These are phyloP conservation scores for Rattus norvegicus DNA, from an alignment of 2,113 vertebrate species.

Conservation along the genomic window GRCr8 NC_086028.1:16261501-16262000, in stretches of 20 bases:
- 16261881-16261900: slow-evolving; percentile 31
- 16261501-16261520: slow-evolving; percentile 20
- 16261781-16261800: neutral
- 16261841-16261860: slow-evolving; percentile 24
- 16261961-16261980: slow-evolving; percentile 43
- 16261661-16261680: slow-evolving; percentile 41
- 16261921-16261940: slow-evolving; percentile 46
- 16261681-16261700: slow-evolving; percentile 49
- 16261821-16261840: neutral
- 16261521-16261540: neutral
- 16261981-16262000: slow-evolving; percentile 43
- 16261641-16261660: slow-evolving; percentile 36
- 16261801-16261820: slow-evolving; percentile 47
- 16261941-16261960: slow-evolving; percentile 55
- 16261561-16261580: neutral
- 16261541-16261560: slow-evolving; percentile 21
- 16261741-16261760: slow-evolving; percentile 46
- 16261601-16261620: slow-evolving; percentile 19
- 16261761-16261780: slow-evolving; percentile 20
- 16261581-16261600: neutral
- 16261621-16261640: slow-evolving; percentile 35
- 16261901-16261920: slow-evolving; percentile 22
- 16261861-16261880: slow-evolving; percentile 21
- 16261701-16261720: slow-evolving; percentile 38
- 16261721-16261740: slow-evolving; percentile 15